A percentile compares a stretch with the other conserved stretches of the same genome.
phyloP scores from a whole-genome alignment of 2,113 vertebrate species.

The Eidolon helvum region DNA sequence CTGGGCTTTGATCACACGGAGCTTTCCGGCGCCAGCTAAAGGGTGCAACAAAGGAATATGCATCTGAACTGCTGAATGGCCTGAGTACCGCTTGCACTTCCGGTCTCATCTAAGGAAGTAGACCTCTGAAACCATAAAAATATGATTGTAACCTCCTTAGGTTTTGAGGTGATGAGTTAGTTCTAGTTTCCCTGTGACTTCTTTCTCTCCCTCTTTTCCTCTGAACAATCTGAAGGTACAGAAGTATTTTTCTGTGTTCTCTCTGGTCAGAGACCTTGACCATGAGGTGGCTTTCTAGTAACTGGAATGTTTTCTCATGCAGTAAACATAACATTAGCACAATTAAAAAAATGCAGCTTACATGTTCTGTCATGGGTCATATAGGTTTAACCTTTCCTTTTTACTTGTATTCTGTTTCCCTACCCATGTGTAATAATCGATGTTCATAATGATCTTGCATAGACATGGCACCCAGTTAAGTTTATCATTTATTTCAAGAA shows the following conservation, averaged over 20 bases:
- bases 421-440: too few species aligned
- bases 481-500: not conserved
- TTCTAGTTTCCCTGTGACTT: not conserved
- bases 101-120: not conserved
- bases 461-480: not conserved
- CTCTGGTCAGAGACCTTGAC: not conserved
- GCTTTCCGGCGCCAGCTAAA: not conserved
- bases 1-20: too few species aligned
- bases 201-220: not conserved
- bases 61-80: not conserved
- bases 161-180: not conserved
- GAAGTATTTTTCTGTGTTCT: not conserved
- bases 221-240: not conserved
- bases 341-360: not conserved
- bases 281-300: not conserved
- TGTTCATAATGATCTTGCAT: not conserved
- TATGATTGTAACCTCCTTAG: not conserved
- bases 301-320: not conserved
- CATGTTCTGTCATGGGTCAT: not conserved
- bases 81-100: not conserved
- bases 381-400: not conserved
- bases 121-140: not conserved
- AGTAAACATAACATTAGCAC: not conserved
- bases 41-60: too few species aligned
- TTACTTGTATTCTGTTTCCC: not conserved